Evolutionary conservation across 2,113 vertebrate species (phyloP).

Genomic region (Octodon degus): DNA sequence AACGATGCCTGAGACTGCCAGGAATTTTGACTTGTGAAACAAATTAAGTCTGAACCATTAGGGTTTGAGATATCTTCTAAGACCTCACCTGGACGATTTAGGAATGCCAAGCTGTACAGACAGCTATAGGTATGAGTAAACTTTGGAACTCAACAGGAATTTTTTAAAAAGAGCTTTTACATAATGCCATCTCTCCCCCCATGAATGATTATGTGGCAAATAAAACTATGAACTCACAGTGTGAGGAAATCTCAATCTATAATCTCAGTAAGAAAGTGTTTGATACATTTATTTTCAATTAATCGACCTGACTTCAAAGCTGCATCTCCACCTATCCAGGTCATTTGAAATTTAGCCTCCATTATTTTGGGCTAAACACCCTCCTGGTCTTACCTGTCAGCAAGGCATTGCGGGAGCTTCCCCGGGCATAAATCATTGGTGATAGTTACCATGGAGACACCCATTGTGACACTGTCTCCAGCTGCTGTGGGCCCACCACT

Average conservation of each 20-base stretch:
- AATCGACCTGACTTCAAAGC: not conserved
- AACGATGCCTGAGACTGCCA: not conserved
- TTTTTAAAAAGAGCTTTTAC: not conserved
- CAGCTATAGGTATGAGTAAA: not conserved
- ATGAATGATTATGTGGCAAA: not conserved
- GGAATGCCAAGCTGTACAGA: not conserved
- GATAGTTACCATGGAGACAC: not conserved
- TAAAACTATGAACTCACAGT: not conserved
- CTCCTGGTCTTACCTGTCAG: not conserved
- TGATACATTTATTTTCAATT: not conserved
- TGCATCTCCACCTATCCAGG: not conserved
- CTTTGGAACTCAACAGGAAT: not conserved
- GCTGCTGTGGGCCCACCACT: not conserved
- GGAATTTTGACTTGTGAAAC: not conserved
- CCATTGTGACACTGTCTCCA: not conserved
- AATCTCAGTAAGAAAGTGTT: not conserved
- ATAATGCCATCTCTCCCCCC: not conserved
- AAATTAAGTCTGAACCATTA: not conserved
- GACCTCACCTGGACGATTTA: not conserved
- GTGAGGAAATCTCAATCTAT: not conserved
- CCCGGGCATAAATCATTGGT: not conserved
- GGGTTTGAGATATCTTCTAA: not conserved
- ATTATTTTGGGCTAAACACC: not conserved
- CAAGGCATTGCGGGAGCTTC: not conserved
- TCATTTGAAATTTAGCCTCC: not conserved